phyloP scores from a whole-genome alignment of 1,140 invertebrate species.

The Pristionchus pacificus region DNA sequence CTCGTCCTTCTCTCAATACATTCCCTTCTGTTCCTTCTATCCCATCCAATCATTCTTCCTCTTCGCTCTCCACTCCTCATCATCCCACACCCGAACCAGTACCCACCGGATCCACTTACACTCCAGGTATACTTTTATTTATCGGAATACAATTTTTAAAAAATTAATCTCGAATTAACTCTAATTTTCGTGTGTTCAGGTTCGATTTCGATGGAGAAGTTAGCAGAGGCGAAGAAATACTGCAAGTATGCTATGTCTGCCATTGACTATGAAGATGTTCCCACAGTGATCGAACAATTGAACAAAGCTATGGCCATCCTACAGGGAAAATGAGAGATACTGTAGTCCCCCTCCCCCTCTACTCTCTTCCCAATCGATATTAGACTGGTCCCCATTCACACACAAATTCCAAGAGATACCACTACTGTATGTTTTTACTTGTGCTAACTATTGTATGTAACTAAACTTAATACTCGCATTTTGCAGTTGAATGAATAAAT shows the following conservation, averaged over 20 bases:
- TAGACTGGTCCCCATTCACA: too few relatives aligned
- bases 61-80: not conserved
- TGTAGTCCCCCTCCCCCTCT: too few relatives aligned
- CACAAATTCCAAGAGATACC: too few relatives aligned
- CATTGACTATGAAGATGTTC: slow-evolving; percentile 48
- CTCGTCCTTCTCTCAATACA: not conserved
- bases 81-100: not conserved
- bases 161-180: too few relatives aligned
- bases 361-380: too few relatives aligned
- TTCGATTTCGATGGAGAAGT: slow-evolving; percentile 31
- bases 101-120: not conserved
- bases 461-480: too few relatives aligned
- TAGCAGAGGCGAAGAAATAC: slow-evolving; percentile 45
- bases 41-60: not conserved
- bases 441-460: too few relatives aligned
- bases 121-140: not conserved
- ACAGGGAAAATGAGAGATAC: not conserved
- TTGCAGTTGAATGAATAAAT: too few relatives aligned
- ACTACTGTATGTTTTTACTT: too few relatives aligned
- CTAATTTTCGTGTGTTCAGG: too few relatives aligned
- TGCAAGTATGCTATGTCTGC: slow-evolving; percentile 46
- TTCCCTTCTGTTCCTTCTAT: not conserved
- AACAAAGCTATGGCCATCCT: slow-evolving; percentile 35
- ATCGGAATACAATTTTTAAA: not conserved
- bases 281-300: slow-evolving; percentile 48